These are phyloP conservation scores for Deilephila elpenor DNA, from an alignment of 2,888 invertebrate species.

Conservation along the genomic window DNA sequence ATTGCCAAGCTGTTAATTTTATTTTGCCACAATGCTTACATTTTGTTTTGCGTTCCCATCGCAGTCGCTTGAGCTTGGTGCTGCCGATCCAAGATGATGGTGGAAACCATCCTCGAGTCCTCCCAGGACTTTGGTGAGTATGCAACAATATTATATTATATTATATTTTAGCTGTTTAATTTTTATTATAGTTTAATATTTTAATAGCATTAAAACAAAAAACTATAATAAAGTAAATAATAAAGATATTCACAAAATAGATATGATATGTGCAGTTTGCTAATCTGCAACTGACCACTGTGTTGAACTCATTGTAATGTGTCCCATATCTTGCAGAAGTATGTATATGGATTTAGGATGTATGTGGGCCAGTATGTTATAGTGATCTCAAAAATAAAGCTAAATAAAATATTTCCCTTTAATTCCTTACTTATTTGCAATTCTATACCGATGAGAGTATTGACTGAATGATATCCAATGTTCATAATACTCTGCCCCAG, in stretches of 20 bases:
- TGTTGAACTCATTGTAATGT: too few species aligned
- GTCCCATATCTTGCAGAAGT: too few species aligned
- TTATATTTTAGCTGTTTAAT: neutral
- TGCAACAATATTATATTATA: neutral
- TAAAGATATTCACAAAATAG: too few species aligned
- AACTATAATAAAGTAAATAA: too few species aligned
- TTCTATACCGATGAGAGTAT: neutral
- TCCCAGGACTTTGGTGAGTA: slow-evolving; percentile 80
- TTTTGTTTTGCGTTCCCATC: slow-evolving; percentile 59
- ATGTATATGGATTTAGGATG: too few species aligned
- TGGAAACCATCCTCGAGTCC: slow-evolving; percentile 80
- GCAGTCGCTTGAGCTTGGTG: slow-evolving; percentile 61
- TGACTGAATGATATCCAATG: neutral
- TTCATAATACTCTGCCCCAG: neutral
- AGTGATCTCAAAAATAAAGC: too few species aligned
- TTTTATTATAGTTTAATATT: neutral
- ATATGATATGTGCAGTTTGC: too few species aligned
- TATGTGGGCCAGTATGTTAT: too few species aligned
- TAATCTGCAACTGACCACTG: too few species aligned
- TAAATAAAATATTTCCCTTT: too few species aligned
- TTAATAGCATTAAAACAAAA: too few species aligned
- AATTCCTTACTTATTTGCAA: too few species aligned
- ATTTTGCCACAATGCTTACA: slow-evolving; percentile 40
- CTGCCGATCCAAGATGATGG: slow-evolving; percentile 75
- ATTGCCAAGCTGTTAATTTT: slow-evolving; percentile 11